Conservation (phyloP, 2,888 invertebrate genomes). For the Tribolium freemani region DNA sequence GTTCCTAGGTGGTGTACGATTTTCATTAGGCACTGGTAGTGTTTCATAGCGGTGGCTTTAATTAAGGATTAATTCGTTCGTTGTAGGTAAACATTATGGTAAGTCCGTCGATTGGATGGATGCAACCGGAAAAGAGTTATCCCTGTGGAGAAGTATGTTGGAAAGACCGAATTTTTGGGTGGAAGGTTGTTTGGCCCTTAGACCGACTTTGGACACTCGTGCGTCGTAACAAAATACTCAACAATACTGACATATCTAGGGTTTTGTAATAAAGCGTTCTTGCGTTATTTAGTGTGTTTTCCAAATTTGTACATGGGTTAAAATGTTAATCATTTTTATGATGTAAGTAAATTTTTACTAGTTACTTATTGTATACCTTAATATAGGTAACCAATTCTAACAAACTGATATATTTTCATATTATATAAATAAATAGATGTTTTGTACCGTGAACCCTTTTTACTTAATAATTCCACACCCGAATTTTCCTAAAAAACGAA, state of each 20-base stretch:
- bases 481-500: no score
- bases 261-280: conserved; percentile 47
- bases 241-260: conserved; percentile 40
- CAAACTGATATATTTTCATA: conserved; percentile 63
- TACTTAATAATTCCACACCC: no score
- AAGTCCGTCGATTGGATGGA: conserved; percentile 96
- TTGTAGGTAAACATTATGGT: conserved; percentile 85
- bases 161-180: conserved; percentile 97
- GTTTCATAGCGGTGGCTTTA: conserved; percentile 4
- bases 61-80: not conserved
- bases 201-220: conserved; percentile 81
- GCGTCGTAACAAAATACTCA: conserved; percentile 55
- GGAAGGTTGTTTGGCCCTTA: conserved; percentile 90
- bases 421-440: conserved; percentile 55
- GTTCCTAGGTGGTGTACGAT: conserved; percentile 92
- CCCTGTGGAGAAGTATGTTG: conserved; percentile 95
- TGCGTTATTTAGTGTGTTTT: conserved; percentile 49
- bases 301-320: conserved; percentile 56
- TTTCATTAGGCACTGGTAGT: conserved; percentile 90
- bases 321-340: conserved; percentile 60
- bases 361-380: conserved; percentile 61
- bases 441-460: conserved; percentile 49
- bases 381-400: conserved; percentile 59
- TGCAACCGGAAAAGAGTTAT: conserved; percentile 89
- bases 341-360: conserved; percentile 64